These are phyloP conservation scores for Blastobasis adustella DNA, from an alignment of 2,888 invertebrate genomes.

Conservation along the genomic window DNA sequence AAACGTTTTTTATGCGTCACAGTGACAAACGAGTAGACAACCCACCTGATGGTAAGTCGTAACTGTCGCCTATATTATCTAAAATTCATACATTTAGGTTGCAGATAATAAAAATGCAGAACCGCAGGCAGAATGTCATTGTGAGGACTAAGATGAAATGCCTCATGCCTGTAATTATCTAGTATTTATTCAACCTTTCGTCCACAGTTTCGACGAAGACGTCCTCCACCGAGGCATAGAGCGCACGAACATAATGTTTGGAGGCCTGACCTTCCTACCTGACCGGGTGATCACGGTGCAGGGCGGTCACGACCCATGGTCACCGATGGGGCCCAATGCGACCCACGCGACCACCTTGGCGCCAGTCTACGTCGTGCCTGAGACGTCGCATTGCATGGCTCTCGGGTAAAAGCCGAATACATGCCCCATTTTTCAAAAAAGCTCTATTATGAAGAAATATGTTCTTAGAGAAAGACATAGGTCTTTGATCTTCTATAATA, in stretches of 20 bases:
- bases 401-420: constrained; percentile 31
- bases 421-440: background rate
- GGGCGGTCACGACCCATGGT: constrained; percentile 54
- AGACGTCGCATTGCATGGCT: constrained; percentile 46
- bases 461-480: no score
- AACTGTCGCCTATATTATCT: no score
- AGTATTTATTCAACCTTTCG: background rate
- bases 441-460: no score
- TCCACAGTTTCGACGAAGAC: constrained; percentile 36
- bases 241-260: constrained; percentile 62
- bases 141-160: no score
- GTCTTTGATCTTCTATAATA: no score
- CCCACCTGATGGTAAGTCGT: no score
- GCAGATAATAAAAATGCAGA: no score
- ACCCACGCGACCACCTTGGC: constrained; percentile 32
- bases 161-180: no score
- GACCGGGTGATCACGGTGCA: constrained; percentile 47
- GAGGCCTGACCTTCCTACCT: constrained; percentile 35
- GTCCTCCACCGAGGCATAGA: constrained; percentile 46
- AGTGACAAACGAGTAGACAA: no score
- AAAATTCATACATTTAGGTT: no score
- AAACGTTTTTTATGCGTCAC: no score
- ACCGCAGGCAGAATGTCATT: no score
- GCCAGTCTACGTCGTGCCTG: constrained; percentile 44
- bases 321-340: constrained; percentile 41